Conservation (phyloP, 2,888 invertebrate genomes). For the Synanthedon andrenaeformis region DNA sequence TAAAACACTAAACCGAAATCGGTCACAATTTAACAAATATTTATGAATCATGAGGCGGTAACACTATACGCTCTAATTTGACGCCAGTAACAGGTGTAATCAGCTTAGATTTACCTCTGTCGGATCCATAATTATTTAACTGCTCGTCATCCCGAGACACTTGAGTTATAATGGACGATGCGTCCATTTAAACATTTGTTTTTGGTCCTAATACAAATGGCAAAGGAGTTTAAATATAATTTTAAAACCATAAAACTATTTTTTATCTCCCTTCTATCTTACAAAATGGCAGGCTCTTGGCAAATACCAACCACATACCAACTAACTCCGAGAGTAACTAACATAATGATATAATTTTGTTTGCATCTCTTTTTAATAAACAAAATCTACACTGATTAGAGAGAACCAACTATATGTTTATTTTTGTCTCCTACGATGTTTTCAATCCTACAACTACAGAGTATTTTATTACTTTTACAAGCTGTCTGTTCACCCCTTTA, state of each 20-base stretch:
- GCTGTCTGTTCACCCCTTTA: too few species aligned
- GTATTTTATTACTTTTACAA: too few species aligned
- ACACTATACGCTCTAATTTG: constrained; percentile 66
- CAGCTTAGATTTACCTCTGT: constrained; percentile 84
- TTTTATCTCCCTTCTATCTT: constrained; percentile 70
- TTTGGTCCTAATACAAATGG: constrained; percentile 64
- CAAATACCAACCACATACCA: constrained; percentile 66
- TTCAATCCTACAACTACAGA: neutral
- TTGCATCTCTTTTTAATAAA: constrained; percentile 22
- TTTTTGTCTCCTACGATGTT: constrained; percentile 7
- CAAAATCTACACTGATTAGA: constrained; percentile 11
- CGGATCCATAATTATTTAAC: constrained; percentile 90
- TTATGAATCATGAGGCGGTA: constrained; percentile 50
- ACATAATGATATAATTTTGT: constrained; percentile 28
- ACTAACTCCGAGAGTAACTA: constrained; percentile 51
- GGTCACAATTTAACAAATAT: constrained; percentile 44
- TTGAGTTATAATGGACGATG: constrained; percentile 98
- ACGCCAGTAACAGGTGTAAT: constrained; percentile 69
- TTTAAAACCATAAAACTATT: constrained; percentile 71
- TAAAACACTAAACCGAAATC: constrained; percentile 24
- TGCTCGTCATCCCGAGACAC: constrained; percentile 98
- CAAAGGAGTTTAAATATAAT: constrained; percentile 60
- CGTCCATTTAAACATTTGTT: constrained; percentile 86
- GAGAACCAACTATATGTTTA: constrained; percentile 15
- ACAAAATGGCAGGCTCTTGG: constrained; percentile 70